These are phyloP conservation scores for Hypsibius dujardini DNA, from an alignment of 1,140 invertebrate genomes.

Conservation along the genomic window DNA sequence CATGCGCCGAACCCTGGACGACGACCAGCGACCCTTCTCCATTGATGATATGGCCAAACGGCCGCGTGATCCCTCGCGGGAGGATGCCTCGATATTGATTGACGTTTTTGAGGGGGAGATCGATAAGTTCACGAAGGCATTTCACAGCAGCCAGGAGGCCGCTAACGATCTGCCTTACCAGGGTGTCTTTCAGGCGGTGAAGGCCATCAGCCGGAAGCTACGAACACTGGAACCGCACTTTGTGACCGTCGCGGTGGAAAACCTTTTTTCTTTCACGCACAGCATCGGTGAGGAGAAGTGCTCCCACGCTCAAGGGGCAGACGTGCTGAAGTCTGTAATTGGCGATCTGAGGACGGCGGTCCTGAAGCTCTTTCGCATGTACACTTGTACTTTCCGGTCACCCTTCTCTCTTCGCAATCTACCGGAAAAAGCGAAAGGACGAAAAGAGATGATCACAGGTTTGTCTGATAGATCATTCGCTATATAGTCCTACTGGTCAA, in stretches of 20 bases:
- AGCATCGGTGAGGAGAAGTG: background rate
- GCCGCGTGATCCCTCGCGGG: background rate
- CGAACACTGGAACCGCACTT: background rate
- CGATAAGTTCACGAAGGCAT: background rate
- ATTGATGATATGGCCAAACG: background rate
- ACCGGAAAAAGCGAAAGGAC: background rate
- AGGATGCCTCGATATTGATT: conserved; percentile 7
- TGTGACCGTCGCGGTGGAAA: background rate
- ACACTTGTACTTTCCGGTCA: background rate
- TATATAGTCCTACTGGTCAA: too few species aligned
- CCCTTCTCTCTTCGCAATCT: background rate
- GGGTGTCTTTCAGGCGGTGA: conserved; percentile 64
- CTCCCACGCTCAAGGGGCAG: background rate
- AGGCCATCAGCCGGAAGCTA: conserved; percentile 51
- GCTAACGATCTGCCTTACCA: conserved; percentile 23
- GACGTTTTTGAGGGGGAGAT: conserved; percentile 11
- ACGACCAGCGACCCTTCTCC: conserved; percentile 14
- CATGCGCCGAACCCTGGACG: conserved; percentile 9
- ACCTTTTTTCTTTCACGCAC: conserved; percentile 8
- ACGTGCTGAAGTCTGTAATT: background rate
- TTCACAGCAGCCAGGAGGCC: background rate
- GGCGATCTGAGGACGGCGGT: background rate
- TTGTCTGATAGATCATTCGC: too few species aligned
- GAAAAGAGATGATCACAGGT: conserved; percentile 13
- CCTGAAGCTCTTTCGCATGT: background rate